Conservation (phyloP, 2,888 invertebrate species). For the Baronia brevicornis region DNA sequence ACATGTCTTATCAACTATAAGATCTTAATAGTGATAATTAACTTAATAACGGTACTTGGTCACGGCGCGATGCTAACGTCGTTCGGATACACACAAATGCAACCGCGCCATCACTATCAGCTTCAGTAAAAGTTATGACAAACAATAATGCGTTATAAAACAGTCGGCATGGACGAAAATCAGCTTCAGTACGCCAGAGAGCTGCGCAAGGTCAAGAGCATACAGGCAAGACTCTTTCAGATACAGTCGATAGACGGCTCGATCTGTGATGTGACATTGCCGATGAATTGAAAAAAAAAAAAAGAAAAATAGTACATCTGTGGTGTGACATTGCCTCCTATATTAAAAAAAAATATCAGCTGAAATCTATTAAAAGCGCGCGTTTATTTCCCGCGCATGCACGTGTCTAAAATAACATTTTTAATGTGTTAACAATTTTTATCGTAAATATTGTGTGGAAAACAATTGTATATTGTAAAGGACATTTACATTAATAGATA, state of each 20-base stretch:
- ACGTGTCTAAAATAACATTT: too few relatives aligned
- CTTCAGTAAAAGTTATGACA: slow-evolving; percentile 63
- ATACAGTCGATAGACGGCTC: slow-evolving; percentile 51
- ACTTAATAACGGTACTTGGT: too few relatives aligned
- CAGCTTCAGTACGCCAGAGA: slow-evolving; percentile 59
- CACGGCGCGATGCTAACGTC: too few relatives aligned
- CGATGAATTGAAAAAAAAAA: slow-evolving; percentile 26
- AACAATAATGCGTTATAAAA: slow-evolving; percentile 69
- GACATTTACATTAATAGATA: background rate
- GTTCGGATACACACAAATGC: slow-evolving; percentile 16
- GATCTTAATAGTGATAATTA: too few relatives aligned
- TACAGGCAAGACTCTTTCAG: slow-evolving; percentile 50
- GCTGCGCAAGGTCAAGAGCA: slow-evolving; percentile 68
- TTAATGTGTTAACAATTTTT: too few relatives aligned
- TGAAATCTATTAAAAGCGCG: slow-evolving; percentile 1
- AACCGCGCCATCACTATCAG: slow-evolving; percentile 1
- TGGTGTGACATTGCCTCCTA: too few relatives aligned
- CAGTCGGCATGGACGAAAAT: slow-evolving; percentile 53
- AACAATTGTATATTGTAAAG: background rate
- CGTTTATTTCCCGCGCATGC: slow-evolving; percentile 23
- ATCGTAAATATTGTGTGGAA: slow-evolving; percentile 1
- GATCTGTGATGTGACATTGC: slow-evolving; percentile 48
- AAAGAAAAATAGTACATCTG: slow-evolving; percentile 23
- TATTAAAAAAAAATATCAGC: slow-evolving; percentile 20
- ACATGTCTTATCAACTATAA: too few relatives aligned